Percentiles rank a stretch among this genome's conserved stretches.
These are phyloP conservation scores for Macropis europaea DNA, from an alignment of 2,888 invertebrate species.

Conservation along the genomic window DNA sequence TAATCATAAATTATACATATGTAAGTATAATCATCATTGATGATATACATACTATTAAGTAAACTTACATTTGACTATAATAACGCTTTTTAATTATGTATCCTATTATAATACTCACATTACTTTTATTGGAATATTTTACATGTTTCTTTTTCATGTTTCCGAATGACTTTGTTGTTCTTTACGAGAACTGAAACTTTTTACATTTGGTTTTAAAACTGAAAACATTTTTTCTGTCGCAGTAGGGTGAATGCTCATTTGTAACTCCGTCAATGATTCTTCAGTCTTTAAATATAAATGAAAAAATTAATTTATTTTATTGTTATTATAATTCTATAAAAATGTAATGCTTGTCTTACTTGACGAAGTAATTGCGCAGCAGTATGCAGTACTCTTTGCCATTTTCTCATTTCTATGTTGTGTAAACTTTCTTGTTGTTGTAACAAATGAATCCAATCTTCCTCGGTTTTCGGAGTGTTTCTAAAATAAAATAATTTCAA, in stretches of 20 bases:
- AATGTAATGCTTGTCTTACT: conserved; percentile 80
- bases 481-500: conserved; percentile 76
- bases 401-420: conserved; percentile 89
- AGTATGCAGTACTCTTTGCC: conserved; percentile 88
- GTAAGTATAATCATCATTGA: conserved; percentile 36
- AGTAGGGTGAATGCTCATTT: conserved; percentile 84
- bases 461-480: conserved; percentile 87
- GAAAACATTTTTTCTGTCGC: conserved; percentile 82
- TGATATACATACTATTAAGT: conserved; percentile 22
- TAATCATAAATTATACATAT: conserved; percentile 41
- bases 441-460: conserved; percentile 90
- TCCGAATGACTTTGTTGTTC: conserved; percentile 55
- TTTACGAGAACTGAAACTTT: conserved; percentile 69
- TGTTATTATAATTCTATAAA: neutral
- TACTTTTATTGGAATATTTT: conserved; percentile 15
- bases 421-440: conserved; percentile 91
- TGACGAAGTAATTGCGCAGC: conserved; percentile 87
- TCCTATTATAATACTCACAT: conserved; percentile 22
- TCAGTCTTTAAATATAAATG: conserved; percentile 84
- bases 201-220: conserved; percentile 77
- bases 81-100: neutral
- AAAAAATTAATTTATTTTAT: conserved; percentile 8
- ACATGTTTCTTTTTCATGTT: conserved; percentile 30
- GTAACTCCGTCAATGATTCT: conserved; percentile 87
- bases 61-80: conserved; percentile 22